Base-by-base conservation (phyloP, 2,113 vertebrate genomes). In the Amblyopsis rosae region DNA sequence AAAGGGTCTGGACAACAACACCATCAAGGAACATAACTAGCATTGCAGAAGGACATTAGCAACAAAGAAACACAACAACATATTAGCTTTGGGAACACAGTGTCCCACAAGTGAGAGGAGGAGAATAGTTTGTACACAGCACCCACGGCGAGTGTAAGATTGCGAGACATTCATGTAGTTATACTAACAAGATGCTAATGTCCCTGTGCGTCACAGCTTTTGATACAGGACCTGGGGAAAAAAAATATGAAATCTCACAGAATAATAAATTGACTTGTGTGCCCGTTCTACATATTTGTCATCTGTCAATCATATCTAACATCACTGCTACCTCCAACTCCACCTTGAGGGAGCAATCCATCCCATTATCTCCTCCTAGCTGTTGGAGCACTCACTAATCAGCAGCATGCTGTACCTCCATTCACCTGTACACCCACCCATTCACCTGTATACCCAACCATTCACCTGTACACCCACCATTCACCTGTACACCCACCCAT, bases 1-100 rank as follows among this genome's bases (percentile, higher is more conserved):
- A 96, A 99, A 99, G 75, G 98, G 98, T 95, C 98, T 99, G 93
- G 80, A 17, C 17, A 65, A 64, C 48, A 55, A 76, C 69, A 63
- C 9, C 3, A 92, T 98, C 94, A 96, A 98, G 96, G 95, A 90
- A 65, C 5, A 13, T 15, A 12, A 10, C 9, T 19, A 68, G 6
- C 15, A 12, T 32, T 33, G 47, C 47, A 55, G 47, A 5, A 9
- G 9, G 16, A 9, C 7, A 13, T 49, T 46, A 2, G 55, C 45
- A 15, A 32, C 41, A 3, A 13, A 51, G 3, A 16, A 57, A 60
- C 26, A 48, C 16, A 17, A 54, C 16, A 26, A 50, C 17, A 35
- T 33, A 12, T 32, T 57, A 6, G 32, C 1, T 12, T 59, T 9
- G 41, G 12, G 56, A 12, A 12, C 19, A 58, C 19, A 33, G 19